Percentiles rank a stretch among this genome's conserved stretches.
Evolutionary conservation across 2,888 invertebrate species (phyloP).

Genomic region (Abrostola triplasia): DNA sequence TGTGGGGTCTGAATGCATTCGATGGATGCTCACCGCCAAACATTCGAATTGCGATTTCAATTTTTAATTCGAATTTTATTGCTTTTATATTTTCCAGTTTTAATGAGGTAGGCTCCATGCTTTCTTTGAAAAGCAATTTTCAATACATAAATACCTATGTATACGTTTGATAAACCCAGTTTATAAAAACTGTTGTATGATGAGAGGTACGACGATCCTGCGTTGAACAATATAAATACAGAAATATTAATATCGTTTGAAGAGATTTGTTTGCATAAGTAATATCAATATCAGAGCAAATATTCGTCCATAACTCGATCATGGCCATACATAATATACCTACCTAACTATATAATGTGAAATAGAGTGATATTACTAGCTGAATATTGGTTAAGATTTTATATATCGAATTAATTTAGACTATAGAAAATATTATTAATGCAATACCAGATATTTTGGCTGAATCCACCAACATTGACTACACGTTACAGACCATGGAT

Average conservation of each 20-base stretch:
- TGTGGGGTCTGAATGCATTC: slow-evolving; percentile 34
- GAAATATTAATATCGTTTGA: slow-evolving; percentile 15
- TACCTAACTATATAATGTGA: slow-evolving; percentile 6
- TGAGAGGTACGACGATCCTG: slow-evolving; percentile 7
- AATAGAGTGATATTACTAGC: slow-evolving; percentile 6
- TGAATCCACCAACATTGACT: slow-evolving; percentile 17
- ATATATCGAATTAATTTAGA: slow-evolving; percentile 2
- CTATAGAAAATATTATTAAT: not conserved
- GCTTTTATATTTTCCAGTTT: slow-evolving; percentile 12
- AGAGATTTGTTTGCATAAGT: slow-evolving; percentile 14
- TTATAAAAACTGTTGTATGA: slow-evolving; percentile 2
- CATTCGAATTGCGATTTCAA: slow-evolving; percentile 28
- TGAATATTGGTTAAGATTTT: not conserved
- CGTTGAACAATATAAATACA: slow-evolving; percentile 1
- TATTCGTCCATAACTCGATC: slow-evolving; percentile 13
- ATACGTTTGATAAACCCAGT: not conserved
- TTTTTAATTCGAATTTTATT: slow-evolving; percentile 29
- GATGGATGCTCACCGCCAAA: slow-evolving; percentile 23
- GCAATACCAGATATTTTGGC: not conserved
- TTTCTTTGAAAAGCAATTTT: not conserved
- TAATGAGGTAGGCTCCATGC: slow-evolving; percentile 12
- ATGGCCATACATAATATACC: slow-evolving; percentile 2
- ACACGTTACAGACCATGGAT: slow-evolving; percentile 20
- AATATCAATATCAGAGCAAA: slow-evolving; percentile 14
- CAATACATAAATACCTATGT: not conserved